Evolutionary conservation across 2,113 vertebrate species (phyloP).

Genomic region (Pavo muticus): DNA sequence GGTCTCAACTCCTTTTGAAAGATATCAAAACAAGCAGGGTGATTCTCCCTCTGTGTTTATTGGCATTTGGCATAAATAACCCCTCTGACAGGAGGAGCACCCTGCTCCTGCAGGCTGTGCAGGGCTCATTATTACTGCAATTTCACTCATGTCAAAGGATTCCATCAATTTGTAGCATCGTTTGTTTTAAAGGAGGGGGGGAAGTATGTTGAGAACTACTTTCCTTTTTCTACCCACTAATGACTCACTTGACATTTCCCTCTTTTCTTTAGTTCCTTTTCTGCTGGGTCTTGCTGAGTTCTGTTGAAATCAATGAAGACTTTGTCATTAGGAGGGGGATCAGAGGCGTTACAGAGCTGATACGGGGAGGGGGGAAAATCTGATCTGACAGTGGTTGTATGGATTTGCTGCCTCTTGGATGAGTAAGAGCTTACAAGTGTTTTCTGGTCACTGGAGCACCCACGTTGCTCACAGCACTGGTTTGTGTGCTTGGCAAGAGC

Average conservation of each 20-base stretch:
- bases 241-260: constrained; percentile 51
- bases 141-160: constrained; percentile 32
- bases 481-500: neutral
- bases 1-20: neutral
- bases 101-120: neutral
- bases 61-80: neutral
- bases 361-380: accelerated
- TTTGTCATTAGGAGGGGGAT: neutral
- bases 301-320: constrained; percentile 7
- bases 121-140: neutral
- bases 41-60: neutral
- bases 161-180: constrained; percentile 3
- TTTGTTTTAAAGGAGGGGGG: constrained; percentile 33
- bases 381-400: neutral
- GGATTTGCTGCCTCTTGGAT: constrained; percentile 14
- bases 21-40: neutral
- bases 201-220: constrained; percentile 20
- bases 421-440: neutral
- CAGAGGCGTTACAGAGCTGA: neutral
- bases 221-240: neutral
- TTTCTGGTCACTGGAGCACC: neutral
- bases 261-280: neutral
- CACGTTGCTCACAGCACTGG: neutral
- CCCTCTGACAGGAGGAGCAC: neutral
- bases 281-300: neutral